A percentile compares a stretch with the other conserved stretches of the same genome.
Conservation (phyloP, 2,113 vertebrate species). For the Macrotus californicus region DNA sequence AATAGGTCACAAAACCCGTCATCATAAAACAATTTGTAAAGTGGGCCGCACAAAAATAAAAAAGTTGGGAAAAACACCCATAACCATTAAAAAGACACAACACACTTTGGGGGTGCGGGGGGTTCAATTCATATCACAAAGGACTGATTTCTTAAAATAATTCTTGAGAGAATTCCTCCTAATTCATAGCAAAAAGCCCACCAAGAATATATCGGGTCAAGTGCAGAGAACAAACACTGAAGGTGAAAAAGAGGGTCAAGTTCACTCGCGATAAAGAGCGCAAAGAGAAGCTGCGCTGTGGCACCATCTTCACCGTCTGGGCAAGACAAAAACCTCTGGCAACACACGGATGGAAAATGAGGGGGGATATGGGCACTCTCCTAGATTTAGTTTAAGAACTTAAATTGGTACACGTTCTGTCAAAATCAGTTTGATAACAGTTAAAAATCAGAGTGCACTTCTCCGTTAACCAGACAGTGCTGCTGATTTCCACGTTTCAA, state of each 20-base stretch:
- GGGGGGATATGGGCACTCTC: background rate
- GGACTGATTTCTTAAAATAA: background rate
- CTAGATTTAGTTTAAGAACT: background rate
- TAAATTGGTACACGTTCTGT: background rate
- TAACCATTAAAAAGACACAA: background rate
- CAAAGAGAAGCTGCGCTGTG: background rate
- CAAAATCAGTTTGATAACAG: background rate
- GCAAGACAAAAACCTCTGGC: background rate
- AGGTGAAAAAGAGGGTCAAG: background rate
- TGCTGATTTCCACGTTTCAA: background rate
- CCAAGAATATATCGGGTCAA: background rate
- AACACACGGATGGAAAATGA: background rate
- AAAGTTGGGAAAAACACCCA: background rate
- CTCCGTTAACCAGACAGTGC: background rate
- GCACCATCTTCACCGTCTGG: background rate
- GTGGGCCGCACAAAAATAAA: background rate
- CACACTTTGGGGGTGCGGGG: background rate
- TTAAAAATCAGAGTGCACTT: background rate
- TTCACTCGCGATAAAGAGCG: background rate
- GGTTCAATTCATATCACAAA: background rate
- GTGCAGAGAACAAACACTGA: background rate
- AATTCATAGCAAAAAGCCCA: background rate
- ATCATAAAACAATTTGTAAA: background rate
- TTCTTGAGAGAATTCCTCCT: background rate
- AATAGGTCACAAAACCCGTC: background rate